Percentiles rank a stretch among this genome's conserved stretches.
phyloP scores from a whole-genome alignment of 1,140 invertebrate genomes.

The Lycorma delicatula region DNA sequence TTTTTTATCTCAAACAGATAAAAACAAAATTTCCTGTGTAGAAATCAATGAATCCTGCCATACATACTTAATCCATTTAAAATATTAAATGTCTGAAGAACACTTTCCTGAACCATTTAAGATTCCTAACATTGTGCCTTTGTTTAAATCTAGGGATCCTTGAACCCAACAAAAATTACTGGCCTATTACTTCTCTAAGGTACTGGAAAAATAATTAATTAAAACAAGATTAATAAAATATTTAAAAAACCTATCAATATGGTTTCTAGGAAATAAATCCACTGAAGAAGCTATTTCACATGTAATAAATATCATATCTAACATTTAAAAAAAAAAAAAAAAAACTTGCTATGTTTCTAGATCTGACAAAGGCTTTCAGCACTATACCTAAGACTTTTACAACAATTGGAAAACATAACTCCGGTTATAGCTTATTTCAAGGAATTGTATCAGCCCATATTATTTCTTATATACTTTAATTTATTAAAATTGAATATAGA shows the following conservation, averaged over 20 bases:
- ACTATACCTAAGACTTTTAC: not conserved
- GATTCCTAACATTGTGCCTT: not conserved
- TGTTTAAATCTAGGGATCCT: not conserved
- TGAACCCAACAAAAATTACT: not conserved
- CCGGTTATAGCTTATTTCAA: not conserved
- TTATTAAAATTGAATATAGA: not conserved
- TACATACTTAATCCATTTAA: not conserved
- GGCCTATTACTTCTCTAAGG: not conserved
- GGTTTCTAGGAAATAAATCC: not conserved
- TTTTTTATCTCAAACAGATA: not conserved
- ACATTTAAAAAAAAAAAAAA: not conserved
- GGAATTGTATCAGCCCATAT: not conserved
- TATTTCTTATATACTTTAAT: not conserved
- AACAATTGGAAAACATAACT: not conserved
- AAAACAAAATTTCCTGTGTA: not conserved
- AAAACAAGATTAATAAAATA: not conserved
- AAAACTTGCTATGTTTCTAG: not conserved
- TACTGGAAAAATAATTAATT: not conserved
- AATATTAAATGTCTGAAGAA: not conserved
- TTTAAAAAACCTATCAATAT: not conserved
- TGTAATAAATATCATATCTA: not conserved
- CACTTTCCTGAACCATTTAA: not conserved
- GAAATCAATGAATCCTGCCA: not conserved
- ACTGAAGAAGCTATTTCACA: not conserved
- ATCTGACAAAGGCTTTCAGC: not conserved